Conservation (phyloP, 2,113 vertebrate genomes). For the Menura novaehollandiae region DNA sequence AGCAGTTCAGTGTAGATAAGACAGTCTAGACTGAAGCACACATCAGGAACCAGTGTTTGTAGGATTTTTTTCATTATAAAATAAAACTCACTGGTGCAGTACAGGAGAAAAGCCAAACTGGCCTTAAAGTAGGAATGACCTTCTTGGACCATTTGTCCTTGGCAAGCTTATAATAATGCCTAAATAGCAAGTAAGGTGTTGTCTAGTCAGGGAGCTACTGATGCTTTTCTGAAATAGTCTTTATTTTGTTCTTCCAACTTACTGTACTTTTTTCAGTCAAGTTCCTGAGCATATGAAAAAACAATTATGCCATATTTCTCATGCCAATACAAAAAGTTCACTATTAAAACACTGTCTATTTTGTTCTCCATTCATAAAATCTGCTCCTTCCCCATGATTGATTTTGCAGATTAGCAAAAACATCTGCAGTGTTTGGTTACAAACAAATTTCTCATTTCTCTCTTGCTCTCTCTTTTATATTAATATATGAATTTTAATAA, state of each 20-base stretch:
- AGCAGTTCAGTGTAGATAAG: neutral
- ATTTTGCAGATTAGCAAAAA: slow-evolving; percentile 1
- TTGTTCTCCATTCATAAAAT: slow-evolving; percentile 57
- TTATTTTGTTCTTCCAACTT: neutral
- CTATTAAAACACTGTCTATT: neutral
- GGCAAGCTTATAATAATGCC: neutral
- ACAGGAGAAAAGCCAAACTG: neutral
- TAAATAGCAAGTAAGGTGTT: neutral
- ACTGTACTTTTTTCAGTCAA: neutral
- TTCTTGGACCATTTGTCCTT: neutral
- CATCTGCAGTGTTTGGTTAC: neutral
- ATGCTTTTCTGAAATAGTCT: slow-evolving; percentile 7
- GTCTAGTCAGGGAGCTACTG: neutral
- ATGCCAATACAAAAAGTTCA: neutral
- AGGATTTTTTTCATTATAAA: neutral
- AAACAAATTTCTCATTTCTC: neutral
- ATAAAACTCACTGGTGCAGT: neutral
- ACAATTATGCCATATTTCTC: neutral
- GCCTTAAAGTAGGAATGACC: neutral
- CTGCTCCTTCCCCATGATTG: neutral
- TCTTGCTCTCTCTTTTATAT: neutral
- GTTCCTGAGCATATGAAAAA: neutral
- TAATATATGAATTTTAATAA: neutral
- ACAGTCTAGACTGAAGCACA: neutral
- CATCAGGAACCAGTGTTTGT: neutral